Base-by-base conservation (phyloP, 2,113 vertebrate genomes). In the Ranitomeya imitator region DNA sequence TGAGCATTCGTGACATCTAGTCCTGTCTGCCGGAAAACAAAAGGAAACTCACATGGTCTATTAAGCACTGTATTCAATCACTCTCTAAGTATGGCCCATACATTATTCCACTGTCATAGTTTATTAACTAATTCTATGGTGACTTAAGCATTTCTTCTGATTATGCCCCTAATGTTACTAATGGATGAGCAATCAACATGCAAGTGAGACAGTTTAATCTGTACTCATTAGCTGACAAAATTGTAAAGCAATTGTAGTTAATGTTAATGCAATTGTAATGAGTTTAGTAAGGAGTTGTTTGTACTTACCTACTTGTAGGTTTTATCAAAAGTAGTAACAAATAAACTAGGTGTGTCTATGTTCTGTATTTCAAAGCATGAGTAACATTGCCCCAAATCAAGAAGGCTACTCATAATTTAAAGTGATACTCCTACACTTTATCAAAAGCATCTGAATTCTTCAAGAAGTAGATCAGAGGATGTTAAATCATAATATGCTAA, bases 121-220 rank as follows among this genome's bases (percentile, higher is more conserved):
- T 88, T 87, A 81, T 81, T 67, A 87, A 81, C 52, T 71, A 81
- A 71, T 59, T 81, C 78, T 69, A 61, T 82, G 65, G 79, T 74
- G 79, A 88, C 67, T 81, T 80, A 80, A 69, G 51, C 78, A 23
- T 74, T 69, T 88, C 57, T 74, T 82, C 69, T 82, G 65, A 88
- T 82, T 88, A 88, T 88, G 86, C 54, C 69, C n/a, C 63, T 83
- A 86, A 79, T 80, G 85, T 86, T 86, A 86, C 85, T 86, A 86
- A 87, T 87, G 78, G 86, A 82, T 81, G 78, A 87, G 78, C 79
- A 59, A 81, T 87, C 63, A 87, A 82, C 78, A 87, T 80, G 59
- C 79, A 87, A 87, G 79, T 82, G 79, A 59, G 86, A 73, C 79
- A 87, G 67, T 87, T 87, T 87, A 87, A 87, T 87, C 65, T 87